Conservation (phyloP, 1,140 invertebrate species). For the Potamilus streckersoni region DNA sequence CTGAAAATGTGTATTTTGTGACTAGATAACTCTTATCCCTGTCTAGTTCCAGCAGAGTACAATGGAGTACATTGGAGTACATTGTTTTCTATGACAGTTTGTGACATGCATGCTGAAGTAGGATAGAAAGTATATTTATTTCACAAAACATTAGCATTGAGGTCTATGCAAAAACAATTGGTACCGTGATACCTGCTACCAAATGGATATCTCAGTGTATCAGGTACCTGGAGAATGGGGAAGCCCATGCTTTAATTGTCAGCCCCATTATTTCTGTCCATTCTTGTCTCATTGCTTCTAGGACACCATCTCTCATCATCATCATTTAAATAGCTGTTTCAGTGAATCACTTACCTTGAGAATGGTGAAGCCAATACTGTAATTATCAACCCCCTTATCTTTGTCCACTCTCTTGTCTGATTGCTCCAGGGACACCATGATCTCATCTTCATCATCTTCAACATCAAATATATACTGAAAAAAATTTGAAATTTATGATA, state of each 20-base stretch:
- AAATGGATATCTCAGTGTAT: not conserved
- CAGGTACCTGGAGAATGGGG: constrained; percentile 85
- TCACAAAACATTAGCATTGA: no score
- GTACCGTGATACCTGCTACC: no score
- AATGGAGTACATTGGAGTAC: no score
- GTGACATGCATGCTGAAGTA: no score
- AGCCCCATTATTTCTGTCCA: constrained; percentile 79
- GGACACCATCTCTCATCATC: constrained; percentile 53
- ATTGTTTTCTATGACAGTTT: no score
- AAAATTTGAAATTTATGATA: not conserved
- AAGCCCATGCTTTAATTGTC: constrained; percentile 97
- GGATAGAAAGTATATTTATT: no score
- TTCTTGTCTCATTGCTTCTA: constrained; percentile 85
- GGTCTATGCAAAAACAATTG: no score
- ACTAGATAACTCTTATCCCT: no score
- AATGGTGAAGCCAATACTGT: constrained; percentile 95
- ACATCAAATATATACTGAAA: constrained; percentile 57
- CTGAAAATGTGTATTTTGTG: no score
- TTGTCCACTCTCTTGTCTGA: constrained; percentile 85
- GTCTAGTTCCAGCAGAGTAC: no score
- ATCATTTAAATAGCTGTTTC: not conserved
- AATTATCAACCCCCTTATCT: constrained; percentile 84
- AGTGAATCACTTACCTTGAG: constrained; percentile 76
- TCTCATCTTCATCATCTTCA: constrained; percentile 48
- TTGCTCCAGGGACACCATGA: constrained; percentile 74